Base-by-base conservation (phyloP, 2,797 vertebrate species). In the Xiphorhynchus erythropygius region DNA sequence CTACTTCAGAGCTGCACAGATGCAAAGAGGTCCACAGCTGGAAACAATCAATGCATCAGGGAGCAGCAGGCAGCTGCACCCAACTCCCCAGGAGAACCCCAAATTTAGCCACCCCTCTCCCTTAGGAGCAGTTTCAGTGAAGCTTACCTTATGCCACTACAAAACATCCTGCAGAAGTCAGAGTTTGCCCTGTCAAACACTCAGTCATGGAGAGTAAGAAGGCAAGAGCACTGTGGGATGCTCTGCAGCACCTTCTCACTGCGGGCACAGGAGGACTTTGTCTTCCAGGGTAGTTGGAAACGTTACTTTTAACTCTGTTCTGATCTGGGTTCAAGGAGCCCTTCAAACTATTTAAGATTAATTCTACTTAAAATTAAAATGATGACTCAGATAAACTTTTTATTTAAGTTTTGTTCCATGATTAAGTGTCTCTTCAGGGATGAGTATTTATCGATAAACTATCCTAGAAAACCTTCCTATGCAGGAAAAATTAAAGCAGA, bases 151-250 rank as follows among this genome's bases (percentile, higher is more conserved):
- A 65, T 13, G 35, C 39, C 18, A 46, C 30, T 23, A n/a, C 7
- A 82, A 25, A 35, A 69, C 21, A 21, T 17, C 55, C 46, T 11
- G 33, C 18, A 46, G 13, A 32, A 69, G 30, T 59, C 0, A 0
- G 41, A 39, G 14, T 63, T 55, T 55, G 47, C 33, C 42, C 42
- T 18, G 7, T 35, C 35, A 60, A 90, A 89, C 0, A 21, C 28
- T 16, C 0, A 0, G 62, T 5, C 62, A 49, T 13, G 14, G 16
- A 78, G 11, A 13, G 8, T 0, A 2, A 81, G 39, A 28, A 78
- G 59, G 55, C 5, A 15, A 11, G 23, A 52, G 13, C 30, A 86
- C 21, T 2, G 2, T 0, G 0, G 35, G 41, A 57, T 50, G 59
- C 16, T 73, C 70, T 57, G 57, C n/a, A 79, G 65, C 25, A 71